Percentiles rank a stretch among this genome's conserved stretches.
Conservation (phyloP, 1,140 invertebrate species). For the Drosophila rufa region DNA sequence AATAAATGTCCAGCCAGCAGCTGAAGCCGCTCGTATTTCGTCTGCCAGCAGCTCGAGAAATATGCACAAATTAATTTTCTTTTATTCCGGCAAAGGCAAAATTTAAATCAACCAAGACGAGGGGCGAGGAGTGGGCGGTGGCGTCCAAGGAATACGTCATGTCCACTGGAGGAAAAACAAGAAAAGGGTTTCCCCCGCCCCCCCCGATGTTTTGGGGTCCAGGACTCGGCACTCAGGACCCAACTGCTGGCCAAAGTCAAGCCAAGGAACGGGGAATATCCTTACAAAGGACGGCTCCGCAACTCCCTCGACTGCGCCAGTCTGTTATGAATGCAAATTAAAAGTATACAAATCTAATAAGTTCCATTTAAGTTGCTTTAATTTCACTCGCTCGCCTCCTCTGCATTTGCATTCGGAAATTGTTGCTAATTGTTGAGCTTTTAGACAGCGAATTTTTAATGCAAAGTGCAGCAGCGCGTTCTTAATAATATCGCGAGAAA, state of each 20-base stretch:
- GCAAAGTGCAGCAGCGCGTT: constrained; percentile 65
- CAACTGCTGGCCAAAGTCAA: constrained; percentile 62
- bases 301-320: constrained; percentile 5
- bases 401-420: constrained; percentile 74
- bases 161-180: constrained; percentile 68
- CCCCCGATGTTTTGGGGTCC: constrained; percentile 30
- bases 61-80: constrained; percentile 83
- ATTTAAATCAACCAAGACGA: constrained; percentile 74
- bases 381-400: constrained; percentile 59
- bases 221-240: constrained; percentile 5
- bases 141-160: constrained; percentile 67
- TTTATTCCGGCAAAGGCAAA: constrained; percentile 79
- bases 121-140: neutral
- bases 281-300: constrained; percentile 16
- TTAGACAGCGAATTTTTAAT: constrained; percentile 79
- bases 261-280: constrained; percentile 34
- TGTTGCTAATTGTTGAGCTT: constrained; percentile 83
- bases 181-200: constrained; percentile 64
- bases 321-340: constrained; percentile 84
- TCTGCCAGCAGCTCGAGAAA: constrained; percentile 76
- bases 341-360: constrained; percentile 85
- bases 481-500: constrained; percentile 58
- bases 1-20: constrained; percentile 73
- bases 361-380: constrained; percentile 83
- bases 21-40: constrained; percentile 70